Evolutionary conservation across 2,113 vertebrate species (phyloP).

Genomic region (Fulica atra): DNA sequence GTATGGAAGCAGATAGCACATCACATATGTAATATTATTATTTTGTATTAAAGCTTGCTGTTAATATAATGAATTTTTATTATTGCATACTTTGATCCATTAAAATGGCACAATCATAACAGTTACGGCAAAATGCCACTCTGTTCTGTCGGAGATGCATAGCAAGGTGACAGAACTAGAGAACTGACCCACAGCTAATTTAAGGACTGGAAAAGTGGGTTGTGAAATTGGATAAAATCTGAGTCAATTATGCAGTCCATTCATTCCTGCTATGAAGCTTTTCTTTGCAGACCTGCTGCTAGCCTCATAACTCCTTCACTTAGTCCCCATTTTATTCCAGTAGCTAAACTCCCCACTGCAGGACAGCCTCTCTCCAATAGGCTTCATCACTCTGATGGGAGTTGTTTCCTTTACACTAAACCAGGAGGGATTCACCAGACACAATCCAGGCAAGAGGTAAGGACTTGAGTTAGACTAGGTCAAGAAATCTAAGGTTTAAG

Average conservation of each 20-base stretch:
- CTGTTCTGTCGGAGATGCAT: not conserved
- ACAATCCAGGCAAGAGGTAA: not conserved
- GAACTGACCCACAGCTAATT: not conserved
- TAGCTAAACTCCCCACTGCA: not conserved
- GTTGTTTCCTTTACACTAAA: not conserved
- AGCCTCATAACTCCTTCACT: not conserved
- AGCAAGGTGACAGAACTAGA: not conserved
- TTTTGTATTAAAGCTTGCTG: not conserved
- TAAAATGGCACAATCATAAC: not conserved
- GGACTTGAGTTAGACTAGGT: not conserved
- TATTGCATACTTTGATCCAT: not conserved
- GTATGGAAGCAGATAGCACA: not conserved
- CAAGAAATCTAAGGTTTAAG: not conserved
- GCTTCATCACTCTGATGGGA: accelerated
- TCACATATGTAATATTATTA: not conserved
- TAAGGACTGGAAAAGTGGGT: not conserved
- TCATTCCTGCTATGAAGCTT: not conserved
- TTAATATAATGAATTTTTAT: not conserved
- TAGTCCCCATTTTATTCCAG: not conserved
- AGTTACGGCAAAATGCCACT: not conserved
- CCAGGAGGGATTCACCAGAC: not conserved
- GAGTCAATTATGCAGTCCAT: not conserved
- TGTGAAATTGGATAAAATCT: not conserved
- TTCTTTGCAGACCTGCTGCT: not conserved
- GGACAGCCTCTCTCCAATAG: not conserved